Evolutionary conservation across 2,888 invertebrate species (phyloP), one percentile per base, ranked within the genome.

Genomic region (Incurvaria masculella): DNA sequence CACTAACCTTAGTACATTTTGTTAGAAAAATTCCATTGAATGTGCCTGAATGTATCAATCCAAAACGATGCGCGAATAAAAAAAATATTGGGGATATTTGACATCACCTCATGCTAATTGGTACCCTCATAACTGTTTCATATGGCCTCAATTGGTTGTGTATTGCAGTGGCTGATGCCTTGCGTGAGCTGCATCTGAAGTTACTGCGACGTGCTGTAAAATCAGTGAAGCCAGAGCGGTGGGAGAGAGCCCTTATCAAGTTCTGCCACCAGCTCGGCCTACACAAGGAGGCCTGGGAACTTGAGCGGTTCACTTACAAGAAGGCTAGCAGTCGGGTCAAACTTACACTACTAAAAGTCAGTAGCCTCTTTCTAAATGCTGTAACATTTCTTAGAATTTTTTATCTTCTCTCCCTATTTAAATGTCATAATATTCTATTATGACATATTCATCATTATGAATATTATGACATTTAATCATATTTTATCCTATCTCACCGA

Each of bases 251-350:
- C 46, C 69, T 97, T 58, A 87, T 92, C 51, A 96, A 92, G 80
- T 93, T 96, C 72, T 94, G 94, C 68, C 92, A 94, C 65, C 86
- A 87, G 45, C 73, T 69, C 57, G 94, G 94, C 62, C 89, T 88
- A 55, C 88, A 89, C 55, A 90, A 94, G 63, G 96, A 97, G 81
- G 95, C 92, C 49, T 95, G 95, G 95, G 96, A 97, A 79, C 81
- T 97, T 49, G 96, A 97, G 69, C 82, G 95, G 56, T 95, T 95
- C 78, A 96, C 97, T 38, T 98, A 97, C 74, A 93, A 92, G 67
- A 93, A 95, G 73, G 87, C 94, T 55, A 89, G 92, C 60, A 81
- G 93, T 45, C 84, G 86, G 59, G 89, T 95, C 14, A 97, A 97
- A 81, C 81, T 98, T 51, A 84, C 91, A 56, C 83, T 94, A 58